Percentiles rank a stretch among this genome's conserved stretches.
phyloP scores from a whole-genome alignment of 1,140 invertebrate genomes.

The Pseudomyrmex gracilis region DNA sequence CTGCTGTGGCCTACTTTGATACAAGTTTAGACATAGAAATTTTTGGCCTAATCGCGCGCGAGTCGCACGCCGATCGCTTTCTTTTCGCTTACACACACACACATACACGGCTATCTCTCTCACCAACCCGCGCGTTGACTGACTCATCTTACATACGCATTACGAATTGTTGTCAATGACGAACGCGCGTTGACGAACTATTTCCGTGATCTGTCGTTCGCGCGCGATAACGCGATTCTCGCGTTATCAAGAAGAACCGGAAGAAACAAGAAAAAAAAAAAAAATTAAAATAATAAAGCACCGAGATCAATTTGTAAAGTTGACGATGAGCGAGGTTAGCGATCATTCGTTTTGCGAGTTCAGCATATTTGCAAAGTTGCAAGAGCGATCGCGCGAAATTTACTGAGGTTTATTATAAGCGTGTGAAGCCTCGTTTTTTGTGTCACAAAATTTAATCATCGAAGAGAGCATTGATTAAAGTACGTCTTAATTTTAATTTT shows the following conservation, averaged over 20 bases:
- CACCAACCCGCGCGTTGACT: background rate
- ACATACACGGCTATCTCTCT: too few species aligned
- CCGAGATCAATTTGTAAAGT: constrained; percentile 6
- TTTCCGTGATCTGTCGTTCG: constrained; percentile 1
- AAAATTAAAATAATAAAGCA: background rate
- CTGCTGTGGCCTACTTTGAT: background rate
- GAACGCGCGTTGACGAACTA: constrained; percentile 29
- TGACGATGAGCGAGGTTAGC: background rate
- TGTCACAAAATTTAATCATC: too few species aligned
- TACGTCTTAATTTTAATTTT: too few species aligned
- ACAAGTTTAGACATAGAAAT: constrained; percentile 15
- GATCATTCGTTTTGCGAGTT: background rate
- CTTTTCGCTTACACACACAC: constrained; percentile 15
- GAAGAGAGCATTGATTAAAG: too few species aligned
- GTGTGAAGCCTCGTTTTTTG: too few species aligned
- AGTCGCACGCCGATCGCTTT: background rate
- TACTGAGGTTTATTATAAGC: too few species aligned
- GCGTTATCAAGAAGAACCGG: background rate
- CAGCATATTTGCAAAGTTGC: background rate
- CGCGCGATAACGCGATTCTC: background rate
- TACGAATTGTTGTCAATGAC: constrained; percentile 31
- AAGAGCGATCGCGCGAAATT: too few species aligned
- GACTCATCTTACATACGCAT: constrained; percentile 36
- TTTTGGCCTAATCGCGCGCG: constrained; percentile 37
- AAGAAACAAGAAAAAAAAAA: background rate